Evolutionary conservation across 2,888 invertebrate species (phyloP).

Genomic region (Cosmia trapezina): DNA sequence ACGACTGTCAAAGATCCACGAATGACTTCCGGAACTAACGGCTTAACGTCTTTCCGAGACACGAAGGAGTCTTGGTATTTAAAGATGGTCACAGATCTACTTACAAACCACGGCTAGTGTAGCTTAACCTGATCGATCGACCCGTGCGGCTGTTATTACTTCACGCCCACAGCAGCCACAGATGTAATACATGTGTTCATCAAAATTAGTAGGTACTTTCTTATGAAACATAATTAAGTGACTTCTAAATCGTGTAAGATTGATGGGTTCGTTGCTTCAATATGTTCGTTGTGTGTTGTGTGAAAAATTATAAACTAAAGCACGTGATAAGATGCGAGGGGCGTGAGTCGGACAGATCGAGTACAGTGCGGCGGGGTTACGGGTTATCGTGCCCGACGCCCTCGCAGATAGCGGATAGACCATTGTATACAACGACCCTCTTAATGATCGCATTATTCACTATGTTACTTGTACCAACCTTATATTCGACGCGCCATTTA

Average conservation of each 20-base stretch:
- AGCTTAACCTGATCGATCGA: no score
- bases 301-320: conserved; percentile 49
- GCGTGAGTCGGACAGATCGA: conserved; percentile 57
- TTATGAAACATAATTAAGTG: neutral
- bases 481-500: conserved; percentile 12
- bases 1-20: no score
- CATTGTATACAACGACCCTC: conserved; percentile 66
- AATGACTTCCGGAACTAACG: no score
- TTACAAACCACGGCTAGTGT: no score
- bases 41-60: no score
- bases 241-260: conserved; percentile 18
- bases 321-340: conserved; percentile 60
- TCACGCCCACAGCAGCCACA: no score
- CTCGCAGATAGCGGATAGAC: conserved; percentile 59
- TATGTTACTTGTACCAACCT: conserved; percentile 30
- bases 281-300: conserved; percentile 26
- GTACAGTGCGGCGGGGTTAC: conserved; percentile 56
- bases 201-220: conserved; percentile 11
- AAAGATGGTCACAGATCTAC: no score
- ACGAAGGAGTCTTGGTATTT: no score
- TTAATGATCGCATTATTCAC: conserved; percentile 52
- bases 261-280: conserved; percentile 27
- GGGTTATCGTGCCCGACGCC: conserved; percentile 65
- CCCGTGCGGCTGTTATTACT: no score
- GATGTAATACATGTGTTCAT: neutral